A percentile compares a stretch with the other conserved stretches of the same genome.
Conservation (phyloP, 2,113 vertebrate genomes). For the Rhinopomastus cyanomelas region DNA sequence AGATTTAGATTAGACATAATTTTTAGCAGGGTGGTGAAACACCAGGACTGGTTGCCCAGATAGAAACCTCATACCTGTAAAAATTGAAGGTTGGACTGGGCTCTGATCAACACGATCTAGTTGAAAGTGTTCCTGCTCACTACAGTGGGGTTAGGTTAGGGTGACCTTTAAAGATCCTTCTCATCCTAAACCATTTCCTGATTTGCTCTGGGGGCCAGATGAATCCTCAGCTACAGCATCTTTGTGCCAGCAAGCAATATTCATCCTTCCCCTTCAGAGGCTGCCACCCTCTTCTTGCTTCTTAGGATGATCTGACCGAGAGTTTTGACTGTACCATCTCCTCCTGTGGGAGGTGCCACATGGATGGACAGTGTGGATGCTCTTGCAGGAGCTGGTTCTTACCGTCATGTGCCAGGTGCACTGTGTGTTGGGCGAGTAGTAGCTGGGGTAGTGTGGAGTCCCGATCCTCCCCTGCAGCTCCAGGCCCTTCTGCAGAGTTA, state of each 20-base stretch:
- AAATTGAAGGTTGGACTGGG: too few relatives aligned
- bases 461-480: conserved; percentile 81
- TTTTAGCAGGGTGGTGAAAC: too few relatives aligned
- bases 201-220: neutral
- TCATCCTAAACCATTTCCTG: too few relatives aligned
- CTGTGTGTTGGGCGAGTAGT: conserved; percentile 88
- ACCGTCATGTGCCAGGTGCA: conserved; percentile 92
- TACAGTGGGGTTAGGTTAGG: too few relatives aligned
- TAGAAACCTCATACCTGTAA: too few relatives aligned
- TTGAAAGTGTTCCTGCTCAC: too few relatives aligned
- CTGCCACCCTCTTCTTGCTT: neutral
- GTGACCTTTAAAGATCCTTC: too few relatives aligned
- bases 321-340: fast-evolving
- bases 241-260: neutral
- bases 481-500: conserved; percentile 73
- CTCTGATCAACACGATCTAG: too few relatives aligned
- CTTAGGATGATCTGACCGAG: neutral
- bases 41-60: too few relatives aligned
- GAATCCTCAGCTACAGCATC: neutral
- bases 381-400: conserved; percentile 39
- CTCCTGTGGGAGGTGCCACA: fast-evolving
- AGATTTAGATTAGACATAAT: too few relatives aligned
- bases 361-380: neutral
- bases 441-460: conserved; percentile 92
- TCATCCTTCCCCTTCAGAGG: neutral